phyloP scores from a whole-genome alignment of 2,113 vertebrate genomes.

The Thermophis baileyi region DNA sequence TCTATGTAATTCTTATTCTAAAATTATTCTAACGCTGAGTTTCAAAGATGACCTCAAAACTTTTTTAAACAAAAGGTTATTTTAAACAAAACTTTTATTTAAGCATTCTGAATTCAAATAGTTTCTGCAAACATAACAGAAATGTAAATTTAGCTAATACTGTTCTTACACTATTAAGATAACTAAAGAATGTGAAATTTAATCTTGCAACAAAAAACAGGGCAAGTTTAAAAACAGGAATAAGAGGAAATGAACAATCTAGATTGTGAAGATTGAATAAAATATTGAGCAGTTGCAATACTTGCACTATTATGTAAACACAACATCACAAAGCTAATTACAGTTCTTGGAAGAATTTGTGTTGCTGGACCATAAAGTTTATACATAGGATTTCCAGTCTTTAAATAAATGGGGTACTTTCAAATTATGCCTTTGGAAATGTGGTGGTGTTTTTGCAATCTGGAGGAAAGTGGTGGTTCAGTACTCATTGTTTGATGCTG shows the following conservation, averaged over 20 bases:
- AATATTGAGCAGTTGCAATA: background rate
- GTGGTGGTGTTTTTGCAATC: background rate
- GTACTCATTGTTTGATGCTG: background rate
- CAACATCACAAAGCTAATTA: too few relatives aligned
- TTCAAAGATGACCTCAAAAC: background rate
- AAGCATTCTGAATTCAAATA: background rate
- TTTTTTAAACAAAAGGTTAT: background rate
- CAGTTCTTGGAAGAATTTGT: background rate
- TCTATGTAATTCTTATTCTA: background rate
- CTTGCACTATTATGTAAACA: background rate
- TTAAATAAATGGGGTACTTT: background rate
- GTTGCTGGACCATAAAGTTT: background rate
- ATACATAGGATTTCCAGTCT: background rate
- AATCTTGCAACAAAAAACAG: background rate
- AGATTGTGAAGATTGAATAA: background rate
- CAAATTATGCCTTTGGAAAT: background rate
- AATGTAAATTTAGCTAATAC: background rate
- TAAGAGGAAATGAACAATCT: background rate
- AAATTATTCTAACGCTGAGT: background rate
- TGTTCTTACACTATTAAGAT: background rate
- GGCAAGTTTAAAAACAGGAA: too few relatives aligned
- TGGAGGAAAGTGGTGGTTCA: background rate
- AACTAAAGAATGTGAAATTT: background rate
- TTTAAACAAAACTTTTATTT: background rate
- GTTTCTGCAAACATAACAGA: background rate